phyloP scores from a whole-genome alignment of 2,113 vertebrate species.

The Psophia crepitans region DNA sequence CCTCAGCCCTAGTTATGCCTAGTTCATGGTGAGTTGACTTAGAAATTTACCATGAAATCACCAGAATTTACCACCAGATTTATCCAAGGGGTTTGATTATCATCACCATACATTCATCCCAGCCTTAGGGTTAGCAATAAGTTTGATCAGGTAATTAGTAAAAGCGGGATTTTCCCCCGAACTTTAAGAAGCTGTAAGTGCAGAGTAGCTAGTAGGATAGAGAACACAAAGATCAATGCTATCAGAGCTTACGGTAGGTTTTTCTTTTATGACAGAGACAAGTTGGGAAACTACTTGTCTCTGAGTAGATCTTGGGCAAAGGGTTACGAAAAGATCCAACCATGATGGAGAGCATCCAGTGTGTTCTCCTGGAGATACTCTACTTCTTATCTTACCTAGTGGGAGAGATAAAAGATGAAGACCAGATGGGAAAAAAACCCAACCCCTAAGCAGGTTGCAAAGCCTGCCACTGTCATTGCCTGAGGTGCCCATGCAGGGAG shows the following conservation, averaged over 20 bases:
- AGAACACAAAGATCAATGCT: neutral
- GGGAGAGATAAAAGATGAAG: neutral
- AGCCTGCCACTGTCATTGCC: neutral
- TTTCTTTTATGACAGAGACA: neutral
- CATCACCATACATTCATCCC: neutral
- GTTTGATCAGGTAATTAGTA: neutral
- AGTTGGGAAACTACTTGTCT: neutral
- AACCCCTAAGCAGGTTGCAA: neutral
- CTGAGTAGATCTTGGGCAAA: neutral
- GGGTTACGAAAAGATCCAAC: neutral
- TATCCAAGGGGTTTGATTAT: neutral
- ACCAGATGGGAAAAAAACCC: fast-evolving
- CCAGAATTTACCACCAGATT: neutral
- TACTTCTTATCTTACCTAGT: neutral
- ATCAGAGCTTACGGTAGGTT: neutral
- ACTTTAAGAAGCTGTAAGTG: neutral
- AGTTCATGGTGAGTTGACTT: neutral
- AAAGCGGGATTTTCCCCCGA: neutral
- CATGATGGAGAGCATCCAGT: neutral
- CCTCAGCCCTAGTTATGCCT: neutral
- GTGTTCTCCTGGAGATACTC: neutral
- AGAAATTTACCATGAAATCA: neutral
- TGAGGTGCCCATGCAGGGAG: neutral
- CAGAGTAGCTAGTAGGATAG: neutral
- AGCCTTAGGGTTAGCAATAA: neutral